Conservation (phyloP, 2,113 vertebrate genomes). For the Salminus brasiliensis region DNA sequence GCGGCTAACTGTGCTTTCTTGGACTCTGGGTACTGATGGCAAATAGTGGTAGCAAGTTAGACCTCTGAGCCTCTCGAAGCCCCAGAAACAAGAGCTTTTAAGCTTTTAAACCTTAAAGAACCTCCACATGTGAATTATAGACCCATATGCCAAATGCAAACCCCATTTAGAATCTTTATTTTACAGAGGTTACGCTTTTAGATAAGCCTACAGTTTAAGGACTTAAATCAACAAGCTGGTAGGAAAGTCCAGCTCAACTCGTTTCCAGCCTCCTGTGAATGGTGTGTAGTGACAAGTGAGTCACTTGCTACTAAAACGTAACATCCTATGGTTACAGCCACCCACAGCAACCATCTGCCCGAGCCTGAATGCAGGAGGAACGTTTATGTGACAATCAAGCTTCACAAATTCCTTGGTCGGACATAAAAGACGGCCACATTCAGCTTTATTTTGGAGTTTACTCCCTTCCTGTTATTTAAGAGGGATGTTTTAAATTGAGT, state of each 20-base stretch:
- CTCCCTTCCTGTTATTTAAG: slow-evolving; percentile 77
- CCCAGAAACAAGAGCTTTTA: too few species aligned
- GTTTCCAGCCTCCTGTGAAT: slow-evolving; percentile 37
- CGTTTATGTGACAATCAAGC: slow-evolving; percentile 55
- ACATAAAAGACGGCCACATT: slow-evolving; percentile 68
- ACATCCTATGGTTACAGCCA: slow-evolving; percentile 47
- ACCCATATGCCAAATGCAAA: too few species aligned
- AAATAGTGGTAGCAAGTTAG: too few species aligned
- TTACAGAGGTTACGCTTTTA: too few species aligned
- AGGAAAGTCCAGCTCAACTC: slow-evolving; percentile 10
- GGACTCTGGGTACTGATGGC: too few species aligned
- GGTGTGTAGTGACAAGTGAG: slow-evolving; percentile 39
- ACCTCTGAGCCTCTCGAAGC: too few species aligned
- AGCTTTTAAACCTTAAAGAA: too few species aligned
- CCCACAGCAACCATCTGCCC: slow-evolving; percentile 44
- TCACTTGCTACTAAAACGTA: slow-evolving; percentile 47
- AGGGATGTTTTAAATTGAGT: slow-evolving; percentile 69
- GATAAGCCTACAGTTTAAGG: background rate
- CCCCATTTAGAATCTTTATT: too few species aligned
- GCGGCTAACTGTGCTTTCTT: too few species aligned
- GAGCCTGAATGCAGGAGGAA: slow-evolving; percentile 42
- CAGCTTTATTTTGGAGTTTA: slow-evolving; percentile 71
- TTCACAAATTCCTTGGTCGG: slow-evolving; percentile 58
- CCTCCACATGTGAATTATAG: too few species aligned
- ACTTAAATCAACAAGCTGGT: background rate